These are phyloP conservation scores for Tanypteryx hageni DNA, from an alignment of 2,888 invertebrate genomes.

Conservation along the genomic window DNA sequence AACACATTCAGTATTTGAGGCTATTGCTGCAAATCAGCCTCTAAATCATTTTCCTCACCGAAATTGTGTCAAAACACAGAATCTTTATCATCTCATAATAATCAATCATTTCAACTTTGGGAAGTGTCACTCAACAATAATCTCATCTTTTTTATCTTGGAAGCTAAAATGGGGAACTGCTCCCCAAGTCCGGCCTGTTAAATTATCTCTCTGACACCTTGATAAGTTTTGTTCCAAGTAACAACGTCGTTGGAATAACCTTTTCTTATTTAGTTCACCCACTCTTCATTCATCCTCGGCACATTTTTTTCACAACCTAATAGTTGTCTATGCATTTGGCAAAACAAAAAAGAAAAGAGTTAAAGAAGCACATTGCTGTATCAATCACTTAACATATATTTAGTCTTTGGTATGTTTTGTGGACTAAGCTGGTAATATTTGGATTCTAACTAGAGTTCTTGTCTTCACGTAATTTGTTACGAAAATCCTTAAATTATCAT, in stretches of 20 bases:
- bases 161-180: constrained; percentile 23
- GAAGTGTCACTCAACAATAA: constrained; percentile 34
- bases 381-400: constrained; percentile 57
- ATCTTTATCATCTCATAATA: not conserved
- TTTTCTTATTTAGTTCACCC: constrained; percentile 41
- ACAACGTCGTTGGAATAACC: constrained; percentile 25
- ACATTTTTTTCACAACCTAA: constrained; percentile 57
- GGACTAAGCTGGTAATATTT: constrained; percentile 63
- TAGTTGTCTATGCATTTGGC: constrained; percentile 61
- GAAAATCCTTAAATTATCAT: constrained; percentile 8
- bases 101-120: constrained; percentile 32
- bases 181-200: constrained; percentile 37
- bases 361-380: constrained; percentile 46
- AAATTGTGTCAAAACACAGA: constrained; percentile 49
- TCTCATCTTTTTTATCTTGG: constrained; percentile 40
- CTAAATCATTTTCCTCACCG: constrained; percentile 2
- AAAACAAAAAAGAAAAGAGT: constrained; percentile 57
- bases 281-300: constrained; percentile 26
- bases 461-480: constrained; percentile 10
- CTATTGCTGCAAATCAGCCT: constrained; percentile 1
- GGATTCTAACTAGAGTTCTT: constrained; percentile 61
- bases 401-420: constrained; percentile 64
- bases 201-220: constrained; percentile 23
- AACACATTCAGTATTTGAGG: constrained; percentile 46
- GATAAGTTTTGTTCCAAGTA: constrained; percentile 36